A percentile compares a stretch with the other conserved stretches of the same genome.
phyloP scores from a whole-genome alignment of 2,888 invertebrate species.

The Elmis aenea region DNA sequence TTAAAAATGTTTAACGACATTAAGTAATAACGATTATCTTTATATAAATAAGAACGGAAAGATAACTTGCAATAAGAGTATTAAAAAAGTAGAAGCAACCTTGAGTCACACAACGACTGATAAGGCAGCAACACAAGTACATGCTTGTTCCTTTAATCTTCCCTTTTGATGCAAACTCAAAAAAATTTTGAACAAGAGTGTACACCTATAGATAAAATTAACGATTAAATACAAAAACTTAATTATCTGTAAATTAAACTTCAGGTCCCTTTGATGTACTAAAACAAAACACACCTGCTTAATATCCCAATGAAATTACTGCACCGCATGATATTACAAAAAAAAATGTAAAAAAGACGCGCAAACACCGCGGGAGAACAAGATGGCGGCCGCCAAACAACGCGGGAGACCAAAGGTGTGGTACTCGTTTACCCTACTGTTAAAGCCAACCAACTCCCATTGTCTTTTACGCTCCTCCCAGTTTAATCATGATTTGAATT shows the following conservation, averaged over 20 bases:
- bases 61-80: no score
- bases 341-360: constrained; percentile 26
- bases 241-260: neutral
- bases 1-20: no score
- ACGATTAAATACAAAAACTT: neutral
- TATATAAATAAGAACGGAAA: no score
- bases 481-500: constrained; percentile 26
- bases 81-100: no score
- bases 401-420: constrained; percentile 32
- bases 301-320: constrained; percentile 16
- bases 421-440: constrained; percentile 30
- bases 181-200: neutral
- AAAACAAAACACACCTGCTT: constrained; percentile 14
- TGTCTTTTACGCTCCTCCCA: constrained; percentile 33
- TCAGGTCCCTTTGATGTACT: neutral
- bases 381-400: constrained; percentile 30
- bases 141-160: no score
- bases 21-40: no score
- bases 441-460: constrained; percentile 31
- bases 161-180: neutral
- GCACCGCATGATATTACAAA: constrained; percentile 15
- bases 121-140: no score
- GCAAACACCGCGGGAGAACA: constrained; percentile 27
- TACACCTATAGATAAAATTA: neutral
- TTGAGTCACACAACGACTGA: no score